Evolutionary conservation across 2,113 vertebrate genomes (phyloP).

Genomic region (Talpa occidentalis): DNA sequence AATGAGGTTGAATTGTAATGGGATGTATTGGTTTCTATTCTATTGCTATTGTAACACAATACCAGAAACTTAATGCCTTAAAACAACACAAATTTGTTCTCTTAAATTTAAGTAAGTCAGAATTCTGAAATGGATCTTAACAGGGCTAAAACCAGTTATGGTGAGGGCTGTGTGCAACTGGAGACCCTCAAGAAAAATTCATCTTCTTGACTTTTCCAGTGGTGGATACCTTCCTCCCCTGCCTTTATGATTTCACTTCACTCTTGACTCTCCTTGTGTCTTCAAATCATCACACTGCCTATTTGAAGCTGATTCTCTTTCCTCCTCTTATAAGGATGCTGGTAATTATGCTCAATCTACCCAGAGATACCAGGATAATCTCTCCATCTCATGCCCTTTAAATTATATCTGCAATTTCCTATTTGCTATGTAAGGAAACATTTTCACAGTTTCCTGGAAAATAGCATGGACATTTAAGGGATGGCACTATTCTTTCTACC

Average conservation of each 20-base stretch:
- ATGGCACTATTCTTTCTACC: neutral
- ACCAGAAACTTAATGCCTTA: neutral
- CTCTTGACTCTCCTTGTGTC: neutral
- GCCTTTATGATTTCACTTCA: neutral
- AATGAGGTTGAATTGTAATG: neutral
- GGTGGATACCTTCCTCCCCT: neutral
- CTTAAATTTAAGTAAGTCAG: neutral
- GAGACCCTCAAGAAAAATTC: rapidly evolving
- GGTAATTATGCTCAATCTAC: neutral
- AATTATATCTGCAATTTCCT: neutral
- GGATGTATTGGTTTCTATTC: neutral
- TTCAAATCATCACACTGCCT: neutral
- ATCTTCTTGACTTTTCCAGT: neutral
- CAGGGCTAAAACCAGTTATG: neutral
- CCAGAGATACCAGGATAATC: neutral
- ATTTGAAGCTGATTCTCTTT: neutral
- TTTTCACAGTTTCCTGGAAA: neutral
- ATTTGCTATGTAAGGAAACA: neutral
- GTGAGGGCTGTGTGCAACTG: neutral
- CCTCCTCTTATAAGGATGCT: neutral
- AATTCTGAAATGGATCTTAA: neutral
- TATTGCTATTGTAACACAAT: neutral
- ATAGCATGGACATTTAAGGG: neutral
- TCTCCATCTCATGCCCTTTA: neutral
- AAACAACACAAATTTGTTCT: neutral